Evolutionary conservation across 2,113 vertebrate species (phyloP).

Genomic region (Gallinago paraguaiae): DNA sequence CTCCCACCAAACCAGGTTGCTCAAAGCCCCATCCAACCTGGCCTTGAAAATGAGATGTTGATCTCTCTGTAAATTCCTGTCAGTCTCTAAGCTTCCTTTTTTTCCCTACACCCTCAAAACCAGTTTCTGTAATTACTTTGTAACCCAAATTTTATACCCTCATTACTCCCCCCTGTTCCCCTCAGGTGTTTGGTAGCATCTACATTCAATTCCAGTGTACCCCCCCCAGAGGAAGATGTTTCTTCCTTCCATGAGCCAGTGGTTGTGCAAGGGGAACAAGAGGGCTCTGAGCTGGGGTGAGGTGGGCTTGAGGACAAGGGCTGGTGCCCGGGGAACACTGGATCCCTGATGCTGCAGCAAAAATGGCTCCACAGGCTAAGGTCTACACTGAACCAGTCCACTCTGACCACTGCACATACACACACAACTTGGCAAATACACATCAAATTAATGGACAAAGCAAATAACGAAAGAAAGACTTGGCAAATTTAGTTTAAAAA

Average conservation of each 20-base stretch:
- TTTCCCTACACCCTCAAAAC: neutral
- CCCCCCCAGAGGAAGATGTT: neutral
- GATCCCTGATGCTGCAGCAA: neutral
- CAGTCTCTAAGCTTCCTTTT: neutral
- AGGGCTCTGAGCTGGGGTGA: neutral
- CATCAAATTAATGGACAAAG: neutral
- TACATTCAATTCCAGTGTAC: neutral
- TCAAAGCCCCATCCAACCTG: too few species aligned
- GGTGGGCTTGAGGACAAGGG: neutral
- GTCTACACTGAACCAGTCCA: neutral
- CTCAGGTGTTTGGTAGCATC: neutral
- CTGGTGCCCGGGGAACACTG: neutral
- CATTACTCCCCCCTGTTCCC: too few species aligned
- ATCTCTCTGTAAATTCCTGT: neutral
- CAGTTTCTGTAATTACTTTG: neutral
- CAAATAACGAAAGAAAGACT: neutral
- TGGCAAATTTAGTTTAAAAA: neutral
- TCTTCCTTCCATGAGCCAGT: neutral
- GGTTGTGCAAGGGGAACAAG: neutral
- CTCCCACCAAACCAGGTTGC: too few species aligned
- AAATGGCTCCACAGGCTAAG: neutral
- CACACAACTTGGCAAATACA: neutral
- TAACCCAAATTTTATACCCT: neutral
- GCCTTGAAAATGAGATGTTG: too few species aligned
- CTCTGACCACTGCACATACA: neutral